Evolutionary conservation across 2,113 vertebrate genomes (phyloP).

Genomic region (human): GRCh38 chr14:101785501-101786000

Average conservation of each 20-base stretch:
- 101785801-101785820: background rate
- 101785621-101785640: too few species aligned
- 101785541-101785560: background rate
- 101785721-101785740: background rate
- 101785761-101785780: background rate
- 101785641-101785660: background rate
- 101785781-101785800: background rate
- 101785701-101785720: background rate
- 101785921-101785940: fast-evolving
- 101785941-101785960: background rate
- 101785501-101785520: background rate
- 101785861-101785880: fast-evolving
- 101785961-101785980: background rate
- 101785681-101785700: background rate
- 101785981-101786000: slow-evolving; percentile 49
- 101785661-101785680: background rate
- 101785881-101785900: fast-evolving
- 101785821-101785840: background rate
- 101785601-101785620: background rate
- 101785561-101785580: background rate
- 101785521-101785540: background rate
- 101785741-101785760: background rate
- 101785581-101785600: background rate
- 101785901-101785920: fast-evolving
- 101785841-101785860: fast-evolving